Evolutionary conservation across 1,140 invertebrate genomes (phyloP).

Genomic region (Ceratina calcarata): DNA sequence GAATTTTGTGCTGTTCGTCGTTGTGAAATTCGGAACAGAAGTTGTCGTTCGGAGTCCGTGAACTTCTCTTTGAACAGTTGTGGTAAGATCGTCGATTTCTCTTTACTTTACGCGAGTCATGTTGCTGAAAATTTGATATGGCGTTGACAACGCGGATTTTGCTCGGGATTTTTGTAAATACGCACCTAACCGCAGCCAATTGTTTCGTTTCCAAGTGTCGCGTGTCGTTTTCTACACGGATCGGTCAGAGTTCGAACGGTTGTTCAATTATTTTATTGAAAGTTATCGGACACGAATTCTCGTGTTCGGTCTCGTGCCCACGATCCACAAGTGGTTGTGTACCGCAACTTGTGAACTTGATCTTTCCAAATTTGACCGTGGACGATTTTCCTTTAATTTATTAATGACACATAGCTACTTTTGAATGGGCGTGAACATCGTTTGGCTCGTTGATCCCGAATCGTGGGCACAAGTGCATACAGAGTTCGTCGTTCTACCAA

Average conservation of each 20-base stretch:
- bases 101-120: slow-evolving; percentile 54
- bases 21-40: slow-evolving; percentile 25
- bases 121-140: slow-evolving; percentile 58
- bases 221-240: neutral
- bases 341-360: slow-evolving; percentile 20
- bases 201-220: neutral
- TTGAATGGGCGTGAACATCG: neutral
- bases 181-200: neutral
- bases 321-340: slow-evolving; percentile 75
- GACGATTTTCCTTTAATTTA: neutral
- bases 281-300: slow-evolving; percentile 13
- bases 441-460: neutral
- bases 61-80: slow-evolving; percentile 26
- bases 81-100: slow-evolving; percentile 61
- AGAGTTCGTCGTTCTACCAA: neutral
- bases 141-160: slow-evolving; percentile 58
- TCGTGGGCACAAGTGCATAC: too few relatives aligned
- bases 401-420: neutral
- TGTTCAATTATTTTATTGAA: too few relatives aligned
- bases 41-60: slow-evolving; percentile 7
- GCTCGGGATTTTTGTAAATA: slow-evolving; percentile 17
- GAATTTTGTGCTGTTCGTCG: slow-evolving; percentile 47
- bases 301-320: slow-evolving; percentile 36
- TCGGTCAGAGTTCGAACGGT: neutral
- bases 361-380: slow-evolving; percentile 22